A percentile compares a stretch with the other conserved stretches of the same genome.
These are phyloP conservation scores for Peromyscus melanophrys DNA, from an alignment of 2,797 vertebrate genomes.

Conservation along the genomic window DNA sequence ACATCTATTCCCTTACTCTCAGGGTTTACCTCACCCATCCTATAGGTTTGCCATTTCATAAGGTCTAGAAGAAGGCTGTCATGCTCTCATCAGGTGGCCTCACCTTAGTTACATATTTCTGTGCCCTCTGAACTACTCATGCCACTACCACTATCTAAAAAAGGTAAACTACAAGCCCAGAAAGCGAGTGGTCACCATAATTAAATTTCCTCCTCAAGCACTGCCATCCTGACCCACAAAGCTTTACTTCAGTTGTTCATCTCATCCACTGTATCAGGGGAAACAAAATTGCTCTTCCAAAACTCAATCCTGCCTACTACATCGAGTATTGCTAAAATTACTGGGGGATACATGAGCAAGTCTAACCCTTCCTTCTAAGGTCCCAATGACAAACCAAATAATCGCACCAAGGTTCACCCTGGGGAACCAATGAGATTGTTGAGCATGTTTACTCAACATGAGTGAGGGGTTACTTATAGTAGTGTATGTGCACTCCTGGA, in stretches of 20 bases:
- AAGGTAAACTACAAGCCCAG: neutral
- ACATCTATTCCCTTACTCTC: neutral
- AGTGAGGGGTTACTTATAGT: neutral
- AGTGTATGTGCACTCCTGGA: neutral
- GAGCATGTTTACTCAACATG: neutral
- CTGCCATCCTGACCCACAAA: neutral
- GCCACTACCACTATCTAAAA: neutral
- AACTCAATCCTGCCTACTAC: neutral
- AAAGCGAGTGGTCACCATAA: neutral
- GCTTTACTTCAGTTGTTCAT: neutral
- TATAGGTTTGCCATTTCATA: neutral
- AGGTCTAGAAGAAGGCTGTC: neutral
- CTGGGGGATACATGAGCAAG: too few relatives aligned
- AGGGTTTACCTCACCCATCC: neutral
- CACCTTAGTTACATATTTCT: neutral
- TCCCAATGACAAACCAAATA: neutral
- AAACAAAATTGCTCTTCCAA: neutral
- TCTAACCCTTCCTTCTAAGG: neutral
- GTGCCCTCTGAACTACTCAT: neutral
- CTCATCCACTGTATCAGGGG: neutral
- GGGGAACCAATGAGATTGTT: too few relatives aligned
- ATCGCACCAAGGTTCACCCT: too few relatives aligned
- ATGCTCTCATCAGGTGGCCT: neutral
- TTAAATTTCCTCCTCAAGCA: neutral
- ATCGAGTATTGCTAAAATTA: neutral